Percentiles rank a stretch among this genome's conserved stretches.
Evolutionary conservation across 2,113 vertebrate genomes (phyloP).

Genomic region (Tragelaphus imberbis): DNA sequence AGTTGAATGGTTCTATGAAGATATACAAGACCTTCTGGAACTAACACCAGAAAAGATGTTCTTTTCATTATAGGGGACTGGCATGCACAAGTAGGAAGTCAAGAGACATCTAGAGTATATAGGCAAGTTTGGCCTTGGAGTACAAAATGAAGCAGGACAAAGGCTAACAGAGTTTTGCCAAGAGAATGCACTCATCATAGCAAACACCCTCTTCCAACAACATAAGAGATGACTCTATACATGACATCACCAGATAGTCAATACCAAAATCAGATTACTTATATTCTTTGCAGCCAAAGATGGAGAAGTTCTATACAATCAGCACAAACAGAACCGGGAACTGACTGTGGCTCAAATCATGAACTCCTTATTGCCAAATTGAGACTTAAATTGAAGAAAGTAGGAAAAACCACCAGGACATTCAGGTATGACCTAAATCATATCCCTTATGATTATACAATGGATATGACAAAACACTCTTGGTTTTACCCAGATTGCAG

Average conservation of each 20-base stretch:
- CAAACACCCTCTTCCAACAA: not conserved
- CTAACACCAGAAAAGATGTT: not conserved
- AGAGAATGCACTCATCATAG: not conserved
- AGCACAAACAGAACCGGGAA: not conserved
- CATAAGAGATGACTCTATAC: not conserved
- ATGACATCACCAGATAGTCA: not conserved
- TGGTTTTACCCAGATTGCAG: not conserved
- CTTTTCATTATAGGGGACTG: not conserved
- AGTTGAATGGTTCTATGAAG: not conserved
- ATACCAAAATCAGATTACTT: not conserved
- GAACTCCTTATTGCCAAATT: not conserved
- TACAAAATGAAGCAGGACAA: not conserved
- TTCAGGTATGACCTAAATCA: not conserved
- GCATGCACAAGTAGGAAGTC: not conserved
- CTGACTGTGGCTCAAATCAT: not conserved
- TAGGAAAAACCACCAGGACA: not conserved
- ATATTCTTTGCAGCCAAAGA: not conserved
- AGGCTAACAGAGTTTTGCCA: not conserved
- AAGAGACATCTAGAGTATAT: not conserved
- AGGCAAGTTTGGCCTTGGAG: not conserved
- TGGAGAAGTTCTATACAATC: not conserved
- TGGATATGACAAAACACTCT: not conserved
- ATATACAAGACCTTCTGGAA: not conserved
- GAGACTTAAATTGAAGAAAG: not conserved
- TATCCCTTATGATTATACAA: not conserved